Percentiles rank a stretch among this genome's conserved stretches.
phyloP scores from a whole-genome alignment of 2,113 vertebrate genomes.

The Bos indicus region DNA sequence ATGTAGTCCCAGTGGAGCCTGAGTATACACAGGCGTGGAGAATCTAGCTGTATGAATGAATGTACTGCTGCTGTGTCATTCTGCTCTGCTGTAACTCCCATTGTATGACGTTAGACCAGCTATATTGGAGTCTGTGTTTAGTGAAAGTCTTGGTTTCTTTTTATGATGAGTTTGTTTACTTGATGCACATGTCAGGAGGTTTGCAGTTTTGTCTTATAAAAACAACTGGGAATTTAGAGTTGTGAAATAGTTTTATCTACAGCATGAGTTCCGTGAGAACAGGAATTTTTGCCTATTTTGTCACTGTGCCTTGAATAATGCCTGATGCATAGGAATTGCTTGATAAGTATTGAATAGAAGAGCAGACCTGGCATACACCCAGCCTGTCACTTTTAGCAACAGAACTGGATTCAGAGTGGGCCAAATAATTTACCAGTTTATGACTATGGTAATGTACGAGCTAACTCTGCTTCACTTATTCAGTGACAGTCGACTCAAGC shows the following conservation, averaged over 20 bases:
- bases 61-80: not conserved
- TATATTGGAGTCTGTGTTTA: not conserved
- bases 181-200: not conserved
- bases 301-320: not conserved
- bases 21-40: not conserved
- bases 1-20: not conserved
- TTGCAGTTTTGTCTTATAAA: not conserved
- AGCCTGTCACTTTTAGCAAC: not conserved
- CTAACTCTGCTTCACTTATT: not conserved
- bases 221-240: not conserved
- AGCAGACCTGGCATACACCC: not conserved
- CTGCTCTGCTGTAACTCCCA: not conserved
- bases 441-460: not conserved
- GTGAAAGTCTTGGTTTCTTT: not conserved
- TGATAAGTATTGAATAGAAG: not conserved
- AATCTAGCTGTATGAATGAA: not conserved
- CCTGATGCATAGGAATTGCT: not conserved
- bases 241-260: not conserved
- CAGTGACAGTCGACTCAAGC: not conserved
- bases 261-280: not conserved
- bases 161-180: not conserved
- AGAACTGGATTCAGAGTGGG: not conserved
- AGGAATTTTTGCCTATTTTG: not conserved
- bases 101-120: not conserved
- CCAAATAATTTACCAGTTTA: fast-evolving